Evolutionary conservation across 1,140 invertebrate genomes (phyloP).

Genomic region (Vanessa atalanta): DNA sequence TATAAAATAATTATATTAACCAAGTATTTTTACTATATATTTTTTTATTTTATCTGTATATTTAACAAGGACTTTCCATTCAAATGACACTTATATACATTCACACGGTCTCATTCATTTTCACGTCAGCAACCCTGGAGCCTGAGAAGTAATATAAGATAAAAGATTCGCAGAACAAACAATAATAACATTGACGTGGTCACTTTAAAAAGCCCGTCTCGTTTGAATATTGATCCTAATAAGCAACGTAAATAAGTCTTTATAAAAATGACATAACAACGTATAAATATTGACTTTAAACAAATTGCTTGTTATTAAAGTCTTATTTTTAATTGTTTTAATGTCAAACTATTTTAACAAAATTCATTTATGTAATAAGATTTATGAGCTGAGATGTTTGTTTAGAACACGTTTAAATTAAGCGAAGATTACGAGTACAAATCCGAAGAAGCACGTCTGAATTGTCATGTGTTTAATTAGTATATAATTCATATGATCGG

Average conservation of each 20-base stretch:
- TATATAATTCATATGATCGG: too few relatives aligned
- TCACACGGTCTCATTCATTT: constrained; percentile 22
- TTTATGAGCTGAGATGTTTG: too few relatives aligned
- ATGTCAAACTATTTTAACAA: too few relatives aligned
- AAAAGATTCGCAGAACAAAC: constrained; percentile 24
- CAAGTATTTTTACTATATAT: background rate
- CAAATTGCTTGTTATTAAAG: too few relatives aligned
- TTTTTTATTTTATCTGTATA: background rate
- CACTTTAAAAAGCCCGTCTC: background rate
- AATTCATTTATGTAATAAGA: too few relatives aligned
- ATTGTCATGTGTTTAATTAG: too few relatives aligned
- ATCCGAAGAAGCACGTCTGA: too few relatives aligned
- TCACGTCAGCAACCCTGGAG: constrained; percentile 22
- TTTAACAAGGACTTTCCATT: background rate
- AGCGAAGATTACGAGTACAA: too few relatives aligned
- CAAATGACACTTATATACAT: background rate
- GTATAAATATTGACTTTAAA: too few relatives aligned
- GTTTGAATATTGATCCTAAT: background rate
- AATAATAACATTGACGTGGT: constrained; percentile 1
- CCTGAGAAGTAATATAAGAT: constrained; percentile 25
- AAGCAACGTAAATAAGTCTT: background rate
- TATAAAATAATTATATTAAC: background rate
- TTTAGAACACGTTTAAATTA: too few relatives aligned
- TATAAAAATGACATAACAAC: background rate
- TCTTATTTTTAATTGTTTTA: too few relatives aligned